These are phyloP conservation scores for Mormyrops boulengeri DNA, from an alignment of 2,797 vertebrate genomes.

Conservation along the genomic window DNA sequence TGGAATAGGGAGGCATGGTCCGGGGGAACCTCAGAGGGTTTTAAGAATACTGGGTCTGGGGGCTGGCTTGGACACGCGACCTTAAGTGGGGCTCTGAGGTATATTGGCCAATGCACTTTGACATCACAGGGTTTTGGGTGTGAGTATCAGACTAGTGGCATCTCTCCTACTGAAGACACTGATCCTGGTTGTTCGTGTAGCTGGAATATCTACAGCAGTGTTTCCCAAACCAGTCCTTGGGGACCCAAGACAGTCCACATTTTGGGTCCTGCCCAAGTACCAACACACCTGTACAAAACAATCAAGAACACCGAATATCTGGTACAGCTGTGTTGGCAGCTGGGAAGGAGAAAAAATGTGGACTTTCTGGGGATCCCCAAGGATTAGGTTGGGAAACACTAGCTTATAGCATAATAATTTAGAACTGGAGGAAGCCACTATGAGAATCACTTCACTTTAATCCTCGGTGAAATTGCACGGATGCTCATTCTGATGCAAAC, in stretches of 20 bases:
- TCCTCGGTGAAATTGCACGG: not conserved
- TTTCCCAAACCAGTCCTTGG: not conserved
- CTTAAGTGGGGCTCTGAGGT: not conserved
- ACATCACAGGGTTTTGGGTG: not conserved
- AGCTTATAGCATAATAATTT: not conserved
- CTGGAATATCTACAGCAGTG: not conserved
- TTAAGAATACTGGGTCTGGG: not conserved
- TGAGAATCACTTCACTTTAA: not conserved
- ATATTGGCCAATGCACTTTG: not conserved
- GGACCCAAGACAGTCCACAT: not conserved
- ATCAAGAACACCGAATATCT: not conserved
- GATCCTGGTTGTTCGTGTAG: not conserved
- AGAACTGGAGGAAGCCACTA: not conserved
- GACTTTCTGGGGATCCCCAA: not conserved
- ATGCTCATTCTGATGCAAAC: not conserved
- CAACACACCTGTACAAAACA: not conserved
- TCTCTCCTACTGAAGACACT: not conserved
- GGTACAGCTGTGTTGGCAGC: not conserved
- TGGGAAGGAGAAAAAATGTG: not conserved
- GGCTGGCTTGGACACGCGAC: not conserved
- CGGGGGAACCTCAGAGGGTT: not conserved
- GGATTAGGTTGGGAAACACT: not conserved
- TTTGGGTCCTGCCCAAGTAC: not conserved
- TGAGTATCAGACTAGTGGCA: not conserved
- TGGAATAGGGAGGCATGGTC: not conserved